phyloP scores from a whole-genome alignment of 2,113 vertebrate species.

The Sialia sialis region DNA sequence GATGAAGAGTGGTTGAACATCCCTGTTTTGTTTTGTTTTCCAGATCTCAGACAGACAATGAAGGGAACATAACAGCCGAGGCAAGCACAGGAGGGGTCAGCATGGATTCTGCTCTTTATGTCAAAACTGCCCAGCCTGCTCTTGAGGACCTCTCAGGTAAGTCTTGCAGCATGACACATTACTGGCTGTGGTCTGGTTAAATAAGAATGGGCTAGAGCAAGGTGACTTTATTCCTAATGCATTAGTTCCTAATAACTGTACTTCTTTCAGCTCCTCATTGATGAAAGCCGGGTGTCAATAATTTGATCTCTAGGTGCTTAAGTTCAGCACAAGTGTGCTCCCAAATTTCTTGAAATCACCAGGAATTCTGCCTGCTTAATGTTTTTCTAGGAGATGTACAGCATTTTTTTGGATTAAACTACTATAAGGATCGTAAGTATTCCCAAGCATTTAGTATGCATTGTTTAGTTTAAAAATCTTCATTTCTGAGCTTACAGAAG shows the following conservation, averaged over 20 bases:
- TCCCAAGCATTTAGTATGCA: neutral
- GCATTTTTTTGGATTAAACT: neutral
- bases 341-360: neutral
- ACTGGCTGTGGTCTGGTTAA: neutral
- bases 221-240: neutral
- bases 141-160: conserved; percentile 89
- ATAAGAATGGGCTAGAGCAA: neutral
- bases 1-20: neutral
- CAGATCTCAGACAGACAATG: conserved; percentile 92
- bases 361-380: neutral
- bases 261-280: neutral
- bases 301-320: neutral
- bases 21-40: conserved; percentile 38
- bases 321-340: neutral
- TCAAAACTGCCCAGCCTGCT: conserved; percentile 84
- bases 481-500: neutral
- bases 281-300: rapidly evolving
- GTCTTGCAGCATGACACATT: neutral
- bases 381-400: neutral
- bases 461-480: neutral
- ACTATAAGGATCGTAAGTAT: neutral
- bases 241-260: neutral
- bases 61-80: conserved; percentile 80
- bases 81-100: conserved; percentile 72
- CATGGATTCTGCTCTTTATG: conserved; percentile 80